phyloP scores from a whole-genome alignment of 2,797 vertebrate species.

The Caiman crocodilus region DNA sequence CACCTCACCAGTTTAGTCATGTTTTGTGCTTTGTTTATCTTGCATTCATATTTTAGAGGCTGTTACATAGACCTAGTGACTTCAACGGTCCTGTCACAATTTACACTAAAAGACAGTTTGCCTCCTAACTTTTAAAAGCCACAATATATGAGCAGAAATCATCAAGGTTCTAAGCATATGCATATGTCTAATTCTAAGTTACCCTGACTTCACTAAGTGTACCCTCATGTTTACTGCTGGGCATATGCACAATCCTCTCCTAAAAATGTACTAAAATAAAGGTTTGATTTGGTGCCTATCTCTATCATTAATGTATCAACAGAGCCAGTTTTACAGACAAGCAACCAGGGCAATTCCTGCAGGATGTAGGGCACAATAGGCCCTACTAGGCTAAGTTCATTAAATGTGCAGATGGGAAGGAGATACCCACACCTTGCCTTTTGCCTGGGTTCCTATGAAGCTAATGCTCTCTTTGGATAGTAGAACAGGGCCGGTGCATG shows the following conservation, averaged over 20 bases:
- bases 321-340: no score
- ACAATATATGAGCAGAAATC: background rate
- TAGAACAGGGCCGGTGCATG: background rate
- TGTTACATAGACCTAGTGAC: background rate
- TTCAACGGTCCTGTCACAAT: background rate
- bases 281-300: slow-evolving; percentile 46
- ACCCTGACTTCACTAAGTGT: slow-evolving; percentile 26
- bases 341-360: no score
- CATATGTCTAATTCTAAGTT: background rate
- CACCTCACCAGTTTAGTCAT: no score
- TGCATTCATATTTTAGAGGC: no score
- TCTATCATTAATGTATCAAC: no score
- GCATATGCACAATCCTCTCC: slow-evolving; percentile 60
- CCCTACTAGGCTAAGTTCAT: no score
- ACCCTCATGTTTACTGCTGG: background rate
- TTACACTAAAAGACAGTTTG: background rate
- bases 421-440: no score
- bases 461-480: slow-evolving; percentile 35
- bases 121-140: background rate
- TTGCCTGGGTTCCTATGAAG: slow-evolving; percentile 47
- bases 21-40: no score
- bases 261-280: slow-evolving; percentile 37
- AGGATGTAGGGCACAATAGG: no score
- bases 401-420: no score
- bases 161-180: background rate